Evolutionary conservation across 2,888 invertebrate genomes (phyloP), one percentile per base, ranked within the genome.

Genomic region (Perizoma flavofasciatum): DNA sequence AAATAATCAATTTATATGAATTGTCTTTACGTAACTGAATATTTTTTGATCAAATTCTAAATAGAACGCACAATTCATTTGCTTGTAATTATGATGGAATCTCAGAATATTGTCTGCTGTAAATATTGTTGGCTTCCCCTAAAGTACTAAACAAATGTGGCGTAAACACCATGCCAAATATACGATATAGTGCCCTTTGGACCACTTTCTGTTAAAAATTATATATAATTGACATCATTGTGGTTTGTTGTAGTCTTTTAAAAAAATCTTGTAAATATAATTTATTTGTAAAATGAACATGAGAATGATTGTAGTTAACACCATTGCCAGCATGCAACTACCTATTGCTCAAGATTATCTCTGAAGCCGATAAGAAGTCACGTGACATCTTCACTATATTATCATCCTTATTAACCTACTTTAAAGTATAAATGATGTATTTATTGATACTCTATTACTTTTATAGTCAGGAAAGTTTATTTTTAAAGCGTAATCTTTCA

Each of bases 261-360:
- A 49, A 8, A 44, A 43, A 46, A 55, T 43, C 33, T 59, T 57
- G 63, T 63, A 55, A 49, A 55, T 58, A 61, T 58, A 50, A 59
- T 57, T 60, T 44, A 53, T 62, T 57, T 55, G 10, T 56, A 43
- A 52, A 40, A 55, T 37, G 49, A 59, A 60, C 57, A 46, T 55
- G 46, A n/a, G 56, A 56, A 49, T 60, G 40, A 54, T 43, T 6
- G 40, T 47, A 47, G 57, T 55, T 45, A 39, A 51, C 54, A 51
- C 50, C 22, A 8, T 51, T 47, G 43, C 50, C 53, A 44, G 54
- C 54, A 45, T 43, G 41, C 43, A 44, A 41, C 40, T 48, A 54
- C 11, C 34, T 39, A 48, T 58, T 62, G 54, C 61, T 58, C 61
- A 62, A 62, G 5, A 54, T 50, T 34, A 53, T 49, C 49, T 10